A percentile compares a stretch with the other conserved stretches of the same genome.
phyloP scores from a whole-genome alignment of 2,797 vertebrate species.

The Cynopterus sphinx region DNA sequence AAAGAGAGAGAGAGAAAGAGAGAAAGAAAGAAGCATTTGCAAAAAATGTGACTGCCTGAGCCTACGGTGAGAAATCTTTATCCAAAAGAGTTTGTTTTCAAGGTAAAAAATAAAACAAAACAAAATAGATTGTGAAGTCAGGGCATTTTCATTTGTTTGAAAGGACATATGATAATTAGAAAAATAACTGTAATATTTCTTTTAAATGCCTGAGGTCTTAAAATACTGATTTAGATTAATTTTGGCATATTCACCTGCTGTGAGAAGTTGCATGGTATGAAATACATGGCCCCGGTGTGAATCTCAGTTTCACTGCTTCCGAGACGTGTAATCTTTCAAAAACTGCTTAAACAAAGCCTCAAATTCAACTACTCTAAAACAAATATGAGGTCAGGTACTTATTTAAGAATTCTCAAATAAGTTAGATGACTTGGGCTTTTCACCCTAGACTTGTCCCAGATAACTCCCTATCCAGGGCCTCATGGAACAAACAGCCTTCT shows the following conservation, averaged over 20 bases:
- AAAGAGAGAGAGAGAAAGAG: fast-evolving
- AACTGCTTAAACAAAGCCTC: not conserved
- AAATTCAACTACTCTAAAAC: not conserved
- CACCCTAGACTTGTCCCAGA: too few species aligned
- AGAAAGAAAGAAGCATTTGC: fast-evolving
- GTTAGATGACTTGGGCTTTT: not conserved
- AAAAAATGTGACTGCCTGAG: not conserved
- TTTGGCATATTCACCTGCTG: not conserved
- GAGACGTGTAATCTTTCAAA: not conserved
- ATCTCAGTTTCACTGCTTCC: not conserved
- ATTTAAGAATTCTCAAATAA: not conserved
- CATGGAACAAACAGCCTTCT: not conserved
- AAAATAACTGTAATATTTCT: not conserved
- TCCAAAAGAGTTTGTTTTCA: not conserved
- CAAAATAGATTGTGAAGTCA: not conserved
- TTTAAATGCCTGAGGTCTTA: not conserved
- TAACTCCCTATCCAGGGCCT: too few species aligned
- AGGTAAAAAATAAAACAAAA: not conserved
- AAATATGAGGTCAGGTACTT: too few species aligned
- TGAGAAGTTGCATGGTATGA: not conserved
- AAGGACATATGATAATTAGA: not conserved
- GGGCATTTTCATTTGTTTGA: not conserved
- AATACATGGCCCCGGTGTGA: not conserved
- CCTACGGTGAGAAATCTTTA: not conserved
- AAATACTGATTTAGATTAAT: not conserved